Evolutionary conservation across 2,113 vertebrate species (phyloP).

Genomic region (Melospiza georgiana): DNA sequence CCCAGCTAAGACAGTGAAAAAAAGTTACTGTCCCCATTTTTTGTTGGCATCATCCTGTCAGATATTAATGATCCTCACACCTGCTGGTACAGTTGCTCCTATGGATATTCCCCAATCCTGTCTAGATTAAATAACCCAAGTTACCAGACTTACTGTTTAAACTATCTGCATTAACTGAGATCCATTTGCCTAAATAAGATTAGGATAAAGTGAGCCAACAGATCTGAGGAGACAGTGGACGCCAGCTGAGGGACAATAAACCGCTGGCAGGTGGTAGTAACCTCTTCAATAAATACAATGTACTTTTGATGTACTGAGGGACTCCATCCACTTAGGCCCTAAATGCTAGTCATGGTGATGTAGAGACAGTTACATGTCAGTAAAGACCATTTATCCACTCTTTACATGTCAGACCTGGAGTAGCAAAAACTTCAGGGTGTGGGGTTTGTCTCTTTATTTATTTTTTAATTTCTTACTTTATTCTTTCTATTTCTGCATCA

Average conservation of each 20-base stretch:
- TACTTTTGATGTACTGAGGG: neutral
- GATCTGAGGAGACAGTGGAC: neutral
- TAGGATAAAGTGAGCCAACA: conserved; percentile 2
- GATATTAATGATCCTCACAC: neutral
- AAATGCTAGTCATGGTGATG: neutral
- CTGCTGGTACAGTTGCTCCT: neutral
- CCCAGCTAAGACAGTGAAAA: neutral
- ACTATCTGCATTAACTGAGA: neutral
- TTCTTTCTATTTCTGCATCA: neutral
- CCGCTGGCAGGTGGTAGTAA: neutral
- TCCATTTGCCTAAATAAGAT: conserved; percentile 31
- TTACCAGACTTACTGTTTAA: neutral
- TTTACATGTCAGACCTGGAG: neutral
- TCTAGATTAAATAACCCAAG: neutral
- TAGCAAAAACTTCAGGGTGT: neutral
- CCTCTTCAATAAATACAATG: neutral
- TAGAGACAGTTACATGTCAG: neutral
- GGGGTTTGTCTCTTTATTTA: neutral
- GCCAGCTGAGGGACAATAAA: conserved; percentile 13
- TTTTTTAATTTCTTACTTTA: neutral
- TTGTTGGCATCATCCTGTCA: neutral
- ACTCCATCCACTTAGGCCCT: neutral
- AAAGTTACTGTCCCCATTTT: neutral
- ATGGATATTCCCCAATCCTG: neutral
- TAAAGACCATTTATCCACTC: neutral